Percentiles rank a stretch among this genome's conserved stretches.
phyloP scores from a whole-genome alignment of 2,113 vertebrate species.

The Brienomyrus longianalis region DNA sequence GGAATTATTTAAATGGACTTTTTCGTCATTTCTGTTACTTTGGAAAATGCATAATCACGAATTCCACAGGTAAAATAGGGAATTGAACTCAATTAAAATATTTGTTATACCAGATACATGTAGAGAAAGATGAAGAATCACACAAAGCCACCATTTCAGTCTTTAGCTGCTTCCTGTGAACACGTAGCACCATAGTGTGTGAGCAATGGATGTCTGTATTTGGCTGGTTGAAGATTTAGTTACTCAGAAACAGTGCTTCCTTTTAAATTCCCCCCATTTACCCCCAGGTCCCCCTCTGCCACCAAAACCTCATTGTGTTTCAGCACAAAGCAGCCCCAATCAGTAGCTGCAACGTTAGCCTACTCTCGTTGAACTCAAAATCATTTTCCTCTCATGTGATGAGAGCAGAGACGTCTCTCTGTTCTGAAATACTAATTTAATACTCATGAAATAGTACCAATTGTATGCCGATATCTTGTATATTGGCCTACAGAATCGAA shows the following conservation, averaged over 20 bases:
- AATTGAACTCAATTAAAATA: neutral
- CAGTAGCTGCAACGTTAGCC: neutral
- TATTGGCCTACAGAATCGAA: neutral
- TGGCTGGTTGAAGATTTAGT: constrained; percentile 8
- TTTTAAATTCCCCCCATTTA: constrained; percentile 20
- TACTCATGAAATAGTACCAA: neutral
- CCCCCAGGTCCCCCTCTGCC: neutral
- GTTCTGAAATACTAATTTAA: neutral
- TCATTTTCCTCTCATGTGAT: neutral
- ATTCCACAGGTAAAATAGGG: neutral
- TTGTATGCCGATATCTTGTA: neutral
- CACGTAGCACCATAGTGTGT: neutral
- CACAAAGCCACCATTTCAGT: neutral
- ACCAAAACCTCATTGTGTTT: constrained; percentile 22
- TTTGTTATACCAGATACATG: neutral
- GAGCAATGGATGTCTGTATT: neutral
- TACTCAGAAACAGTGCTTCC: constrained; percentile 23
- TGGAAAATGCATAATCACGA: neutral
- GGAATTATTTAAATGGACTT: neutral
- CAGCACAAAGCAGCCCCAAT: constrained; percentile 17
- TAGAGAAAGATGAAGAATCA: neutral
- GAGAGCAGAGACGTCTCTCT: neutral
- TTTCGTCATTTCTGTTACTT: neutral
- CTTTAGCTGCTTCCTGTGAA: neutral
- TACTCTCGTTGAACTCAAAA: neutral